A percentile compares a stretch with the other conserved stretches of the same genome.
Conservation (phyloP, 2,113 vertebrate genomes). For the Pristiophorus japonicus region DNA sequence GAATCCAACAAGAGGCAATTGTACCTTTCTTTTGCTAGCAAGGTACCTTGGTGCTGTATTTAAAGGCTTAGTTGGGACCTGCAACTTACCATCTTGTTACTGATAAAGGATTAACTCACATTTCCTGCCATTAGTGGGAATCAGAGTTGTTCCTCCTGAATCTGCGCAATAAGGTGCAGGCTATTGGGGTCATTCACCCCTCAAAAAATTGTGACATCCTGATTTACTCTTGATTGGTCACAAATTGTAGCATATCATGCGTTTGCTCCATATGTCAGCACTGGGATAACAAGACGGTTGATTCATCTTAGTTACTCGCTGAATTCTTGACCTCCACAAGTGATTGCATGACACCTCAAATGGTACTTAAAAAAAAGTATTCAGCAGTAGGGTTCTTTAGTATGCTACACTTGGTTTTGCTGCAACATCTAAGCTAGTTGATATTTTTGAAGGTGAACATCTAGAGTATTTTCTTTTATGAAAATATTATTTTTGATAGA, state of each 20-base stretch:
- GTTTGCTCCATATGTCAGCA: neutral
- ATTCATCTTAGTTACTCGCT: neutral
- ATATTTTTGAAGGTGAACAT: constrained; percentile 18
- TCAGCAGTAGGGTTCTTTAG: neutral
- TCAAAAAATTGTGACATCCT: neutral
- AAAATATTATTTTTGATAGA: constrained; percentile 24
- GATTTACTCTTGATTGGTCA: neutral
- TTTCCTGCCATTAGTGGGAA: neutral
- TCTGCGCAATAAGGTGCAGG: neutral
- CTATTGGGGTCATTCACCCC: neutral
- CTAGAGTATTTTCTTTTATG: constrained; percentile 25
- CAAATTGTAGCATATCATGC: neutral
- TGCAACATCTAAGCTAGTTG: neutral
- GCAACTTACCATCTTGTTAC: neutral
- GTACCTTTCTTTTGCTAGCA: neutral
- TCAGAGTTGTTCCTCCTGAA: neutral
- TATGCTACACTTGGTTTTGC: neutral
- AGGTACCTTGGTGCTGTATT: neutral
- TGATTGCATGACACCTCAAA: neutral
- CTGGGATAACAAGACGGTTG: neutral
- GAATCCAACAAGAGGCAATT: neutral
- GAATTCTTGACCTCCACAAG: neutral
- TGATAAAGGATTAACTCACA: neutral
- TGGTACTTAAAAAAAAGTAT: neutral
- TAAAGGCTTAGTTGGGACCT: neutral